Base-by-base conservation (phyloP, 2,888 invertebrate genomes). In the Diarsia brunnea region DNA sequence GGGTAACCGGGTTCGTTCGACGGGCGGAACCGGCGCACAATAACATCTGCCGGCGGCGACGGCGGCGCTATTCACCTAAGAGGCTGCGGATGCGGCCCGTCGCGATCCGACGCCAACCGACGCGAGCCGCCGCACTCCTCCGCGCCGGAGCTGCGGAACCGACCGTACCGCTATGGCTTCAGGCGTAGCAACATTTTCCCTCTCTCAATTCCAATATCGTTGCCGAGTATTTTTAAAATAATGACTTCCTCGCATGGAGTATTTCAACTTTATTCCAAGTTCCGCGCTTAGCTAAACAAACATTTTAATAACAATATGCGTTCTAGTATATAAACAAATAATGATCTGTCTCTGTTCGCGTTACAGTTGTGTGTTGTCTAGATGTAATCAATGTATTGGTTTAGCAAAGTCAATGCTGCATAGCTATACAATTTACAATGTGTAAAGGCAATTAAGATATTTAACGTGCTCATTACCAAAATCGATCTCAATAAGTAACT, bases 1-100 rank as follows among this genome's bases (percentile, higher is more conserved):
- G 82, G 79, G 60, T 60, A 78, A 79, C 75, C 72, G 78, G 78
- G 75, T 63, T 68, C 67, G 85, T 27, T 74, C 75, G 82, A 84
- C 80, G 85, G 85, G 78, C 87, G 88, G 88, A 88, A 88, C 84
- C 80, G 80, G 79, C 77, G 74, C 84, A 89, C 89, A 90, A 91
- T 89, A 85, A 81, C 73, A 83, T 82, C 84, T 82, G 80, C 84
- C 85, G 82, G 79, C 81, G 80, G 73, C 84, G 84, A 69, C 74
- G 76, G 74, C 76, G 80, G 72, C 73, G 67, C 80, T 78, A 83
- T 83, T 82, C 79, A 84, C 27, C 73, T 49, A 70, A 69, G 71
- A 80, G 75, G 68, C 68, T 78, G 81, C 69, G 87, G 85, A 87
- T 75, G 70, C 61, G 85, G 84, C 58, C 73, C 58, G 81, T 69